These are phyloP conservation scores for Drosophila jambulina DNA, from an alignment of 1,140 invertebrate species.

Conservation along the genomic window DNA sequence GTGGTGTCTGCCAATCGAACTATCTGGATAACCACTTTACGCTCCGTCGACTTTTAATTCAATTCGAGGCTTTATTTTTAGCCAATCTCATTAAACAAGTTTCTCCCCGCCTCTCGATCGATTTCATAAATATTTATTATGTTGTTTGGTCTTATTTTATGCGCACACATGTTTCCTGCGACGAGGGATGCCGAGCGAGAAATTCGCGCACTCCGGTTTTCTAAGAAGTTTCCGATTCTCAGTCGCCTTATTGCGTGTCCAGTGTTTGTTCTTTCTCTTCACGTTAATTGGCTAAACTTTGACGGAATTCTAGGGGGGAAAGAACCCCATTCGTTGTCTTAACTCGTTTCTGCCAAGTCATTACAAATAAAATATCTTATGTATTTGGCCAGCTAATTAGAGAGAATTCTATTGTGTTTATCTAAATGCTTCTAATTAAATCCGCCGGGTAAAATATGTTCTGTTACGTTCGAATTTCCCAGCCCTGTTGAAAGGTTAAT, in stretches of 20 bases:
- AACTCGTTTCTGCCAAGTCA: constrained; percentile 11
- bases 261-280: constrained; percentile 4
- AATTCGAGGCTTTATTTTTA: constrained; percentile 48
- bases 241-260: constrained; percentile 8
- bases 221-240: constrained; percentile 17
- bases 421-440: constrained; percentile 25
- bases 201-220: constrained; percentile 11
- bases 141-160: constrained; percentile 58
- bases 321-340: not conserved
- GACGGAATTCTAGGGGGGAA: not conserved
- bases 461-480: constrained; percentile 6
- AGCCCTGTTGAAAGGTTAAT: constrained; percentile 36
- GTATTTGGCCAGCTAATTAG: constrained; percentile 12
- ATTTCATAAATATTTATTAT: constrained; percentile 72
- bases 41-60: constrained; percentile 29
- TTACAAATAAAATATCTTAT: constrained; percentile 17
- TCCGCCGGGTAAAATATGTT: no score
- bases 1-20: constrained; percentile 41
- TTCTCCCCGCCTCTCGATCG: constrained; percentile 16
- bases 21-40: constrained; percentile 32
- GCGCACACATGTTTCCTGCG: constrained; percentile 54
- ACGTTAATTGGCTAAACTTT: constrained; percentile 15
- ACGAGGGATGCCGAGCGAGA: constrained; percentile 31
- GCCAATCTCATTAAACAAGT: constrained; percentile 51
- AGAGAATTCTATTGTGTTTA: constrained; percentile 29